These are phyloP conservation scores for Leuciscus idus DNA, from an alignment of 2,113 vertebrate genomes.

Conservation along the genomic window DNA sequence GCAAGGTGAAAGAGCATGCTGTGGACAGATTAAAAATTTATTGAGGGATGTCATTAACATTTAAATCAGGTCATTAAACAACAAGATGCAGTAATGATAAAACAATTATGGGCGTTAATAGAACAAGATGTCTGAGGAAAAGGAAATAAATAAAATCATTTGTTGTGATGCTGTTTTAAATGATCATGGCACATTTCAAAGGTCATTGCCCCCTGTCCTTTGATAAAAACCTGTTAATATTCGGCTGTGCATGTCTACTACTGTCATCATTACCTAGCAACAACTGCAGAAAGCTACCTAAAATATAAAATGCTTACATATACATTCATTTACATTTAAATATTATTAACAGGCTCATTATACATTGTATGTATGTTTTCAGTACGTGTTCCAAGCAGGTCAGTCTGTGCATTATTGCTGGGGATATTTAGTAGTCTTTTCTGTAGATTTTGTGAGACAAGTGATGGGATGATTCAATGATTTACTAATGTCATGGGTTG, in stretches of 20 bases:
- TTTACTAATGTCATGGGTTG: too few relatives aligned
- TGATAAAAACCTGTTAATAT: constrained; percentile 43
- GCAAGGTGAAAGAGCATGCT: constrained; percentile 72
- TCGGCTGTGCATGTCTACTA: background rate
- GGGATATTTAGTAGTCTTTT: background rate
- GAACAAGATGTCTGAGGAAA: constrained; percentile 63
- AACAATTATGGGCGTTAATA: constrained; percentile 75
- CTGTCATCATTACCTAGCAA: background rate
- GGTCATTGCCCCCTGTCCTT: constrained; percentile 23
- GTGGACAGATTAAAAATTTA: constrained; percentile 78
- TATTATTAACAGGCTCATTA: background rate
- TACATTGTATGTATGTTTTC: background rate
- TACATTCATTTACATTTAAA: background rate
- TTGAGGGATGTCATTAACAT: constrained; percentile 76
- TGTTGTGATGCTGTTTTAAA: constrained; percentile 37
- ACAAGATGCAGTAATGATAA: constrained; percentile 68
- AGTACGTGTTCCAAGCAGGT: background rate
- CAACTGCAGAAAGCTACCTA: background rate
- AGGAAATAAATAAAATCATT: constrained; percentile 27
- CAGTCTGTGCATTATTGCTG: background rate
- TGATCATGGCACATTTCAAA: constrained; percentile 15
- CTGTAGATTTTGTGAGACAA: background rate
- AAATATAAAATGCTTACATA: background rate
- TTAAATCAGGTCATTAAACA: constrained; percentile 81
- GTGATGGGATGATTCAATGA: background rate